Conservation (phyloP, 2,797 vertebrate genomes). For the Muraenolepis orangiensis region DNA sequence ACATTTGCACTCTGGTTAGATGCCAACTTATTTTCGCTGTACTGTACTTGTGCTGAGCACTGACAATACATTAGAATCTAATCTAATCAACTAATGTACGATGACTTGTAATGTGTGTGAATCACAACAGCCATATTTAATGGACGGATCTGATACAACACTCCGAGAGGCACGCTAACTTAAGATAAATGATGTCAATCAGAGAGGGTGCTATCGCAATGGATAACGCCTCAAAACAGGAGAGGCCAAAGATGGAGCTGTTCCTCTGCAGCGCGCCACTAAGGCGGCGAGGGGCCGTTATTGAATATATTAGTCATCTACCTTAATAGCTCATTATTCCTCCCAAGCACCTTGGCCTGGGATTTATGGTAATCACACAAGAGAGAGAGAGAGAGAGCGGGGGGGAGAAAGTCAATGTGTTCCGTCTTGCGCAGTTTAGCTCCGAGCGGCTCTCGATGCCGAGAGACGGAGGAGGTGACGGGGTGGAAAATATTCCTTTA, state of each 20-base stretch:
- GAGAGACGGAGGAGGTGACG: constrained; percentile 13
- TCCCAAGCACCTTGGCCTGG: constrained; percentile 43
- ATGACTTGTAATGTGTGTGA: not conserved
- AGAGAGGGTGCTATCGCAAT: not conserved
- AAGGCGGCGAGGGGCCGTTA: constrained; percentile 31
- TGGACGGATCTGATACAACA: not conserved
- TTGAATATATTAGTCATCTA: constrained; percentile 62
- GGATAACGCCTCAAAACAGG: not conserved
- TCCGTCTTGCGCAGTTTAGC: constrained; percentile 28
- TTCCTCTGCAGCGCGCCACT: not conserved
- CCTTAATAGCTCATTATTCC: constrained; percentile 57
- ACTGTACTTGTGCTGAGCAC: too few relatives aligned
- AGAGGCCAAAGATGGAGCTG: not conserved
- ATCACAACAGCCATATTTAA: not conserved
- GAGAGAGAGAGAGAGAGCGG: too few relatives aligned
- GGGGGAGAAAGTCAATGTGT: constrained; percentile 22
- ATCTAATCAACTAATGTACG: too few relatives aligned
- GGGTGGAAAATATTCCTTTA: constrained; percentile 25
- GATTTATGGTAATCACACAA: constrained; percentile 53
- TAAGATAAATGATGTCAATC: not conserved
- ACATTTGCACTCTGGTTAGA: too few relatives aligned
- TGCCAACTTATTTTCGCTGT: too few relatives aligned
- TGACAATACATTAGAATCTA: too few relatives aligned
- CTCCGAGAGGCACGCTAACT: not conserved
- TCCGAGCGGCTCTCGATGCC: constrained; percentile 7